phyloP scores from a whole-genome alignment of 2,797 vertebrate genomes.

The Chelmon rostratus region DNA sequence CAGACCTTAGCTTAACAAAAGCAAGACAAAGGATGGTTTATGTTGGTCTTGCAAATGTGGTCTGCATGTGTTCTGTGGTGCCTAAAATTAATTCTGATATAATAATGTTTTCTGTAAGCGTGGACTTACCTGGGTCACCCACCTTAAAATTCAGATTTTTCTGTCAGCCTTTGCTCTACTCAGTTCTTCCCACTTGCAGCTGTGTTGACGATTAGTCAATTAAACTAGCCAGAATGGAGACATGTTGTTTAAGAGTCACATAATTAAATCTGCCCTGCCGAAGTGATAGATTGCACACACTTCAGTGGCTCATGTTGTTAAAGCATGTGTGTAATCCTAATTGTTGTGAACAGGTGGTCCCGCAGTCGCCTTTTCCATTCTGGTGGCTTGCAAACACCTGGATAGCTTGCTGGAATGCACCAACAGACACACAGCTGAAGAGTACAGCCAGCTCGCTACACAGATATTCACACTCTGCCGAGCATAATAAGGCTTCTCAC shows the following conservation, averaged over 20 bases:
- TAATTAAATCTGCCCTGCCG: constrained; percentile 14
- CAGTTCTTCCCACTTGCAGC: not conserved
- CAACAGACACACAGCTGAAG: constrained; percentile 47
- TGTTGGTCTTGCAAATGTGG: not conserved
- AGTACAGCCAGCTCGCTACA: constrained; percentile 28
- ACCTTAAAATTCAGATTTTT: not conserved
- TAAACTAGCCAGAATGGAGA: constrained; percentile 9
- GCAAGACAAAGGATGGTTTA: not conserved
- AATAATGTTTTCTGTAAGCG: not conserved
- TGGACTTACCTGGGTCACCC: not conserved
- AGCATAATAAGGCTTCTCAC: constrained; percentile 52
- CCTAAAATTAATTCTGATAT: not conserved
- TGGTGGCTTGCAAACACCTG: constrained; percentile 51
- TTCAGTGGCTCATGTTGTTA: constrained; percentile 18
- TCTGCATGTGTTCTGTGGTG: constrained; percentile 4
- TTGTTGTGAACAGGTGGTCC: constrained; percentile 55
- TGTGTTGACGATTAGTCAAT: not conserved
- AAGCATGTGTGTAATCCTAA: constrained; percentile 38
- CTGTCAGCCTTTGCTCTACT: not conserved
- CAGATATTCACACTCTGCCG: constrained; percentile 48
- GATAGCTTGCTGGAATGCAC: constrained; percentile 48
- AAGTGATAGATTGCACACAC: not conserved
- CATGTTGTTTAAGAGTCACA: not conserved
- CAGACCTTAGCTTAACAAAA: not conserved
- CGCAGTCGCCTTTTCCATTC: constrained; percentile 33